Evolutionary conservation across 2,797 vertebrate genomes (phyloP).

Genomic region (Pangasius krempfi): DNA sequence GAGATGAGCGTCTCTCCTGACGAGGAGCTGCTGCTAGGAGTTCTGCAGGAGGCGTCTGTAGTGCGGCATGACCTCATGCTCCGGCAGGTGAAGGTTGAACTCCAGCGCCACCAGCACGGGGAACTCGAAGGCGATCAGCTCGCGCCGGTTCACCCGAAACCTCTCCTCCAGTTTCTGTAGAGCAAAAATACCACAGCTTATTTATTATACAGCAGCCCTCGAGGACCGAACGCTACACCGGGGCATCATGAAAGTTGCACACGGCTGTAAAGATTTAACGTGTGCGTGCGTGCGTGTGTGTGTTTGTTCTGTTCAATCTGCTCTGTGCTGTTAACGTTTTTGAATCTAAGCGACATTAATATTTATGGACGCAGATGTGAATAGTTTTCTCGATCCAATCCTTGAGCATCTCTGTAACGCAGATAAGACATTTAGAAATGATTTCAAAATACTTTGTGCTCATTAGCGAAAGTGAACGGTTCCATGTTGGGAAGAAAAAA

Average conservation of each 20-base stretch:
- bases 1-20: constrained; percentile 63
- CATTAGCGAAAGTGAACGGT: background rate
- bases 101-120: constrained; percentile 96
- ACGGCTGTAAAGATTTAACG: background rate
- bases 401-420: background rate
- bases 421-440: background rate
- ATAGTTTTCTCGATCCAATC: background rate
- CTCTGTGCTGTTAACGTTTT: background rate
- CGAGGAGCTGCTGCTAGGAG: constrained; percentile 85
- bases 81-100: constrained; percentile 95
- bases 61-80: constrained; percentile 97
- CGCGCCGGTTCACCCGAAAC: constrained; percentile 93
- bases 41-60: constrained; percentile 95
- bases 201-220: constrained; percentile 46
- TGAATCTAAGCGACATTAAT: background rate
- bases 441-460: background rate
- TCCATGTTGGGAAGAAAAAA: background rate
- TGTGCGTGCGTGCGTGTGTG: background rate
- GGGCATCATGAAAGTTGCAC: background rate
- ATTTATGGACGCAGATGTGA: background rate
- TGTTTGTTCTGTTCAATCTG: background rate
- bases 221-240: constrained; percentile 15
- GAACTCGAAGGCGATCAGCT: constrained; percentile 98
- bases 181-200: constrained; percentile 34
- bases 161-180: constrained; percentile 96